These are phyloP conservation scores for Fragum fragum DNA, from an alignment of 2,888 invertebrate species.

Conservation along the genomic window DNA sequence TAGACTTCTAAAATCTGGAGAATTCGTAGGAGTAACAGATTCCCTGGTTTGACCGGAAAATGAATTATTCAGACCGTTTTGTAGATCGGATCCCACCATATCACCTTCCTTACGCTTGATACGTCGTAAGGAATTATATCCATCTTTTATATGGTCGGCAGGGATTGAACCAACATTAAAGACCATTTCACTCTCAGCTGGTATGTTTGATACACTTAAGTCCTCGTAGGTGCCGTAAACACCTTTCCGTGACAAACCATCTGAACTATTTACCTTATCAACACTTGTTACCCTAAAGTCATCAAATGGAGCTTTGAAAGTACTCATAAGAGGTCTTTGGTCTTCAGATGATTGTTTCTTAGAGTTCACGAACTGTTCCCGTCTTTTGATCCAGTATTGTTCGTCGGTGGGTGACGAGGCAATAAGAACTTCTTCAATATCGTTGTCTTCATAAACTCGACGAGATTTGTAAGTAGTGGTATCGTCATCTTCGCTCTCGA, in stretches of 20 bases:
- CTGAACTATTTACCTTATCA: neutral
- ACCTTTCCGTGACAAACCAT: slow-evolving; percentile 23
- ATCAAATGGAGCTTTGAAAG: slow-evolving; percentile 26
- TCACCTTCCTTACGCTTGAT: slow-evolving; percentile 28
- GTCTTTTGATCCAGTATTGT: slow-evolving; percentile 17
- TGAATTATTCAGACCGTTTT: slow-evolving; percentile 9
- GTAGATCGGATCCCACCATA: slow-evolving; percentile 2
- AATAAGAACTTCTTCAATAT: slow-evolving; percentile 71
- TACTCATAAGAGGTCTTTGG: slow-evolving; percentile 18
- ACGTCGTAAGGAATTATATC: slow-evolving; percentile 21
- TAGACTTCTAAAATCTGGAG: slow-evolving; percentile 29
- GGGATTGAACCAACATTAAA: slow-evolving; percentile 41
- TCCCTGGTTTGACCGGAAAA: neutral
- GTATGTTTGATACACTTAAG: slow-evolving; percentile 46
- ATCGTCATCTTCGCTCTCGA: slow-evolving; percentile 69
- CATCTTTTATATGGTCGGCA: slow-evolving; percentile 47
- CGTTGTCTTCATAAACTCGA: slow-evolving; percentile 70
- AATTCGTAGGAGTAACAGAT: slow-evolving; percentile 13
- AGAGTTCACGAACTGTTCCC: slow-evolving; percentile 2
- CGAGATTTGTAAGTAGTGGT: slow-evolving; percentile 26
- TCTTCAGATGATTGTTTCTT: slow-evolving; percentile 14
- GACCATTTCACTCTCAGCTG: slow-evolving; percentile 53
- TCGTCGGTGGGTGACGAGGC: slow-evolving; percentile 17
- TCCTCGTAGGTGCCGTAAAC: slow-evolving; percentile 54
- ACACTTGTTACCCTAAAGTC: neutral